Base-by-base conservation (phyloP, 2,888 invertebrate species). In the Melanostoma scalare region DNA sequence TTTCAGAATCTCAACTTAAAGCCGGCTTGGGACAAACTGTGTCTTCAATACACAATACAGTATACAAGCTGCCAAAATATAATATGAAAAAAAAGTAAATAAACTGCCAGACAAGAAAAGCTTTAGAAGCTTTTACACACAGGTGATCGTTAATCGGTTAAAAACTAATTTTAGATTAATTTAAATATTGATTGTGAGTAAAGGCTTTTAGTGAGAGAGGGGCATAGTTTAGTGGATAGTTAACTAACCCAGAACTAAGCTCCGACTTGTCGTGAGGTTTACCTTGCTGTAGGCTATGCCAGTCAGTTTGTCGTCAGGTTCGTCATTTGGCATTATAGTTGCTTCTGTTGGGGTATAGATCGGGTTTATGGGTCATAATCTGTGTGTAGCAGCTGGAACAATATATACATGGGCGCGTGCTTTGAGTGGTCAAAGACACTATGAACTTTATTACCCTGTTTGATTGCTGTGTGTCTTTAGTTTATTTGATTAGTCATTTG, bases 231-330 rank as follows among this genome's bases (percentile, higher is more conserved):
- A 53, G 52, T 48, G 55, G 38, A 33, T 20, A 68, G 50, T 56
- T 63, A 50, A 61, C 53, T 58, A 33, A 60, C 30, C 35, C 20
- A 44, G 42, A 72, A 68, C 50, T 69, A 74, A 82, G 82, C 82
- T 82, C 82, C 82, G 82, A 77, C 74, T 82, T 61, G 77, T 69
- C 58, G 38, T 74, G 73, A 48, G 56, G 82, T 82, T 82, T 69
- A 78, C 82, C 82, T 82, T 82, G 82, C 78, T 82, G 58, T 46
- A 55, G 76, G 73, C 73, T 69, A 61, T 73, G 77, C 68, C 48
- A 82, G 73, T 82, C 82, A 69, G 20, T 68, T 82, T 77, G 82
- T 77, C 77, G 73, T 61, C 81, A 77, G 44, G 44, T 20, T 55
- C 53, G 44, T 52, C 44, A 46, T 69, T 20, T 20, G 20, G 20